These are phyloP conservation scores for Carabus problematicus DNA, from an alignment of 2,888 invertebrate genomes.

Conservation along the genomic window DNA sequence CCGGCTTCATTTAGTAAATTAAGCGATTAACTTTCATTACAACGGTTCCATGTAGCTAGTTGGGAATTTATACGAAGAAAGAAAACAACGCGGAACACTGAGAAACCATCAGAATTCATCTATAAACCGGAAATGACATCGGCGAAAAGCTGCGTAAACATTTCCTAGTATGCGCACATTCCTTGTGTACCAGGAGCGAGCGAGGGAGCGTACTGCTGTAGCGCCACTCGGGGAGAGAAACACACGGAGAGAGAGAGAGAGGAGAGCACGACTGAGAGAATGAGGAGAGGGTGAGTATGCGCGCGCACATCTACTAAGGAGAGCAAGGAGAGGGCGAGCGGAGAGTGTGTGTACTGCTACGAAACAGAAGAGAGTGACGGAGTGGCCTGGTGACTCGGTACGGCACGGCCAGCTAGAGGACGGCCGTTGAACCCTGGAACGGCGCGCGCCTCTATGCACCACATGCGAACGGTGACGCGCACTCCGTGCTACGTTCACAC, in stretches of 20 bases:
- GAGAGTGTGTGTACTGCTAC: background rate
- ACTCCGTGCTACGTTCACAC: slow-evolving; percentile 26
- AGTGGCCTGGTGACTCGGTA: slow-evolving; percentile 8
- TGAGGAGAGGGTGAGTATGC: slow-evolving; percentile 3
- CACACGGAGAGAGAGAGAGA: slow-evolving; percentile 15
- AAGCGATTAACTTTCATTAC: no score
- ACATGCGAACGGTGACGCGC: slow-evolving; percentile 29
- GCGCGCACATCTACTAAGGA: slow-evolving; percentile 14
- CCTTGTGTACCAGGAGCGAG: background rate
- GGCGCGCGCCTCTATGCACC: slow-evolving; percentile 26
- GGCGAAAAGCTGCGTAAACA: slow-evolving; percentile 20
- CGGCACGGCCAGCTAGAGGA: slow-evolving; percentile 37
- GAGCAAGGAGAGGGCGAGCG: background rate
- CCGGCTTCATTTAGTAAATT: no score
- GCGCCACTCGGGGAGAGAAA: slow-evolving; percentile 2
- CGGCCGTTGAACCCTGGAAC: slow-evolving; percentile 31
- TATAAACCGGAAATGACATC: slow-evolving; percentile 19
- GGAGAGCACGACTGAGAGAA: slow-evolving; percentile 11
- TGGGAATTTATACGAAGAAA: no score
- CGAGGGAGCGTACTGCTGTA: background rate
- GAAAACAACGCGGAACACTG: no score
- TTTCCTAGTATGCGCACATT: slow-evolving; percentile 18
- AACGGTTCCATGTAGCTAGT: no score
- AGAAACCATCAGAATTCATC: background rate
- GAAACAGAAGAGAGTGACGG: no score